Percentiles rank a stretch among this genome's conserved stretches.
Evolutionary conservation across 1,140 invertebrate species (phyloP).

Genomic region (Periplaneta americana): DNA sequence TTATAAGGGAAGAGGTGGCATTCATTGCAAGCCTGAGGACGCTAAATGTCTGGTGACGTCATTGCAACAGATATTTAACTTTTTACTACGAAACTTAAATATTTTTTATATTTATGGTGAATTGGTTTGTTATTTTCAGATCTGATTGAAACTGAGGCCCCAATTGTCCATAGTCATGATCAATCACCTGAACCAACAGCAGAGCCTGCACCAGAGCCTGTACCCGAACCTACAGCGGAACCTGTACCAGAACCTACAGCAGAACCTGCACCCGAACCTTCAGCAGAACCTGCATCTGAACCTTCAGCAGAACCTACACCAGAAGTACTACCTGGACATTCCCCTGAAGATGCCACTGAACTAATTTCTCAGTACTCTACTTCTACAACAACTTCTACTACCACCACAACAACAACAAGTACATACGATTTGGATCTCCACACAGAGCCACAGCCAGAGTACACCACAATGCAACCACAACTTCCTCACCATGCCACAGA

Average conservation of each 20-base stretch:
- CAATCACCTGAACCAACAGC: conserved; percentile 28
- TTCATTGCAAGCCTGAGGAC: no score
- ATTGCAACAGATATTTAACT: no score
- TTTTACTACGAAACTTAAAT: no score
- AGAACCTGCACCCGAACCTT: conserved; percentile 29
- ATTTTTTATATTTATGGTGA: no score
- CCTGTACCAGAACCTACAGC: conserved; percentile 20
- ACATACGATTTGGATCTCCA: neutral
- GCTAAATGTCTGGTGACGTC: no score
- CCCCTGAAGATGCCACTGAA: neutral
- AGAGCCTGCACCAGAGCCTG: conserved; percentile 31
- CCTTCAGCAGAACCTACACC: conserved; percentile 32
- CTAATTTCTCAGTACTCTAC: neutral
- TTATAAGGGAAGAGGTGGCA: no score
- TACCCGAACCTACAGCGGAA: conserved; percentile 10
- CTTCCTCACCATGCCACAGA: neutral
- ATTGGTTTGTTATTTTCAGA: no score
- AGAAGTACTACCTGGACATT: conserved; percentile 29
- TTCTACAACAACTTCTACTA: neutral
- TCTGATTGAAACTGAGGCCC: neutral
- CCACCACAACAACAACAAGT: neutral
- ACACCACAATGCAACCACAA: neutral
- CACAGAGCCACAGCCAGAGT: neutral
- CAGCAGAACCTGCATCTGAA: conserved; percentile 23
- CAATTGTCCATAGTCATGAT: conserved; percentile 33